Base-by-base conservation (phyloP, 2,797 vertebrate genomes). In the Jordanella pulchra region DNA sequence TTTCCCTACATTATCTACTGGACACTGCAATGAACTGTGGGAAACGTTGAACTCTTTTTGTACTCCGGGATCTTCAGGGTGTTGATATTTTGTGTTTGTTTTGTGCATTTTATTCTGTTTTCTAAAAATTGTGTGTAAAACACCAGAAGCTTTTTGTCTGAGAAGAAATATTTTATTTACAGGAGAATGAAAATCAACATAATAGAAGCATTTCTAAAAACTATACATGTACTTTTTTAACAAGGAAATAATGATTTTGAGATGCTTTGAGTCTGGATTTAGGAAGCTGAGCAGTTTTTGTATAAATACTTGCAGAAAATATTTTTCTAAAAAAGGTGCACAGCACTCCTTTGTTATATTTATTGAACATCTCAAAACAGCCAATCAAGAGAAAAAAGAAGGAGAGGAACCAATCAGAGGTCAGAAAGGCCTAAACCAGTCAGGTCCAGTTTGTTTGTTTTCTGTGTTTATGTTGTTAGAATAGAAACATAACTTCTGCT, bases 101-200 rank as follows among this genome's bases (percentile, higher is more conserved):
- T 23, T 69, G 39, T 17, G 0, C 17, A 47, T 0, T 69, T 30
- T 6, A 28, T 17, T n/a, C 17, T 13, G 2, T 51, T 69, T 65
- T 30, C 21, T 12, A n/a, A 2, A 21, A 42, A 3, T 28, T 69
- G 13, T 69, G 10, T 69, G 25, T 32, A 17, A 71, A 4, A 65
- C 3, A 14, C 39, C 11, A 64, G 50, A 14, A 4, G 50, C 64
- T 72, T 14, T 12, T 67, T 51, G 66, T 50, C 3, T 64, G 47
- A 82, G 66, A 82, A 44, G 47, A 84, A 88, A 86, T 50, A 2
- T 71, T 94, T 93, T 94, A 94, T 92, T 93, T 91, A 93, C 90
- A 92, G 70, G 67, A 86, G 84, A 86, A 89, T 81, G 70, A 78
- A 84, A 88, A 84, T 82, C 85, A 84, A 88, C 86, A 88, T 67